phyloP scores from a whole-genome alignment of 2,113 vertebrate genomes.

The Cygnus buccinator region DNA sequence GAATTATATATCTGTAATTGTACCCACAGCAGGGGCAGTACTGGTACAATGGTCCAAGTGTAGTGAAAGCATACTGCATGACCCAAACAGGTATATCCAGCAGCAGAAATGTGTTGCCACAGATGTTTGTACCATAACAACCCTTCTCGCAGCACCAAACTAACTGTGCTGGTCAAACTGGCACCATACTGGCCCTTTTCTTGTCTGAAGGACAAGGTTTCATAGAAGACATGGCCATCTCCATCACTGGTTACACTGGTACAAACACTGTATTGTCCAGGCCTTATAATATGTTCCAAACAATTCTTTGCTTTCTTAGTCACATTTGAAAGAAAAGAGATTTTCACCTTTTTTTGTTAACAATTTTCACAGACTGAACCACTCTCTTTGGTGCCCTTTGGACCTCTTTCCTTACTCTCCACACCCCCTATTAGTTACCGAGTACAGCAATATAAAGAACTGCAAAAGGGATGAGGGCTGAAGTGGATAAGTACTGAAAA shows the following conservation, averaged over 20 bases:
- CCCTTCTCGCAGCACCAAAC: background rate
- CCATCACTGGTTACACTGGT: background rate
- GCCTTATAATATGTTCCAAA: background rate
- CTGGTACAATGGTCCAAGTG: background rate
- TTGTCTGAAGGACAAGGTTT: background rate
- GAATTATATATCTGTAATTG: background rate
- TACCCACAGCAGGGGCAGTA: background rate
- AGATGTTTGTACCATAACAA: no score
- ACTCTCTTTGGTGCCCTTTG: background rate
- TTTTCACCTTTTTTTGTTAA: background rate
- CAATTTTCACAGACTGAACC: background rate
- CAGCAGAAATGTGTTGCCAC: background rate
- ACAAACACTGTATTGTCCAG: background rate
- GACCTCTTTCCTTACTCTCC: background rate
- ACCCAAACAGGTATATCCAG: background rate
- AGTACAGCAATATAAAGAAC: background rate
- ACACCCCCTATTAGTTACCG: accelerated
- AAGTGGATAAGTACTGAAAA: background rate
- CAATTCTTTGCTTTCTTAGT: background rate
- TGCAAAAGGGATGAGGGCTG: background rate
- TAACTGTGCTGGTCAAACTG: background rate
- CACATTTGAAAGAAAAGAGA: background rate
- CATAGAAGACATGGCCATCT: background rate
- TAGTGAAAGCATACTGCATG: background rate
- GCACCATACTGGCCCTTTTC: background rate